A percentile compares a stretch with the other conserved stretches of the same genome.
Conservation (phyloP, 2,888 invertebrate genomes). For the Micoletzkya japonica region DNA sequence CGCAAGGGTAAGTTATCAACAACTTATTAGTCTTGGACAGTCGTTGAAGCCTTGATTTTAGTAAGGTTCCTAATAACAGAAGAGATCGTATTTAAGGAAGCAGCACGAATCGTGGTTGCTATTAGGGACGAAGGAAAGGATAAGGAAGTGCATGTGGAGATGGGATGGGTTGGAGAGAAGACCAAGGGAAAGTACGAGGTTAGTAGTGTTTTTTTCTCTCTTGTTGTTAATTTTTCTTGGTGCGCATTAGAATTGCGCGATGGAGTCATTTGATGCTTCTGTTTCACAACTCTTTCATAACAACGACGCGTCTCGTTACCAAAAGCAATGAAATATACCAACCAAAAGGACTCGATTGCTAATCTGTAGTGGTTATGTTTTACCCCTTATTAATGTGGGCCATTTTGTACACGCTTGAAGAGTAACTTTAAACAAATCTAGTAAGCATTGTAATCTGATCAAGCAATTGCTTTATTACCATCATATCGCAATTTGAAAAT, state of each 20-base stretch:
- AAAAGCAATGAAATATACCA: too few relatives aligned
- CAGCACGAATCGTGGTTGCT: slow-evolving; percentile 61
- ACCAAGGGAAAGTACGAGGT: slow-evolving; percentile 59
- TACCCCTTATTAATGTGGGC: too few relatives aligned
- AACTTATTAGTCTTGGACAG: neutral
- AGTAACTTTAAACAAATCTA: too few relatives aligned
- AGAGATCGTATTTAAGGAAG: slow-evolving; percentile 35
- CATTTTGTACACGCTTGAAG: too few relatives aligned
- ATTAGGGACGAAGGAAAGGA: slow-evolving; percentile 78
- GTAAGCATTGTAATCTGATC: too few relatives aligned
- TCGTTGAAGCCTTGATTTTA: neutral
- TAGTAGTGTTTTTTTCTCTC: neutral
- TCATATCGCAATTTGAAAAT: too few relatives aligned
- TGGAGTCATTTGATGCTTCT: too few relatives aligned
- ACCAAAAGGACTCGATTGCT: too few relatives aligned
- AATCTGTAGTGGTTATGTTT: too few relatives aligned
- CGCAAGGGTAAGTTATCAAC: slow-evolving; percentile 38
- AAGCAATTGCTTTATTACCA: too few relatives aligned
- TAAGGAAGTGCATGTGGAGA: slow-evolving; percentile 60
- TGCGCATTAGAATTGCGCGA: neutral
- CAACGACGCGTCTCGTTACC: too few relatives aligned
- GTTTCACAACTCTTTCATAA: too few relatives aligned
- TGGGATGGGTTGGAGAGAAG: slow-evolving; percentile 63
- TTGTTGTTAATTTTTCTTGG: neutral
- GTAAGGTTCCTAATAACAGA: neutral